Percentiles rank a stretch among this genome's conserved stretches.
phyloP scores from a whole-genome alignment of 2,888 invertebrate species.

The Geotrupes spiniger region DNA sequence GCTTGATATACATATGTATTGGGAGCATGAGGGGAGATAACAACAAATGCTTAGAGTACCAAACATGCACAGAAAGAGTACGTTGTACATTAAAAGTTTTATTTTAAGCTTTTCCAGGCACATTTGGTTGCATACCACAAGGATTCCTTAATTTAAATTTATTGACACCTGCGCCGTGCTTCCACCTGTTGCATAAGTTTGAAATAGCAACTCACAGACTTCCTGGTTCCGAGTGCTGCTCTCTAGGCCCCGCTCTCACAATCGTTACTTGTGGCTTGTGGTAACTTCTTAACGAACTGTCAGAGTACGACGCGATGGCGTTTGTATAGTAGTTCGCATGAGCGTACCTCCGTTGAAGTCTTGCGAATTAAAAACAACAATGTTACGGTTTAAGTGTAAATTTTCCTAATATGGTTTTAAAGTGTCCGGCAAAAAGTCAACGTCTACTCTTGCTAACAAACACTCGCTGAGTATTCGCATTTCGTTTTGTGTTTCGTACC shows the following conservation, averaged over 20 bases:
- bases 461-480: constrained; percentile 21
- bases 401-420: background rate
- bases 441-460: constrained; percentile 9
- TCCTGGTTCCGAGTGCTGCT: constrained; percentile 11
- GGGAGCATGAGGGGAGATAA: no score
- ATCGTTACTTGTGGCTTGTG: constrained; percentile 9
- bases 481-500: constrained; percentile 22
- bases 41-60: no score
- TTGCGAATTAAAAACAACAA: background rate
- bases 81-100: no score
- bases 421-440: background rate
- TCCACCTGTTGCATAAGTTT: constrained; percentile 21
- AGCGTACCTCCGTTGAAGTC: no score
- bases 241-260: constrained; percentile 2
- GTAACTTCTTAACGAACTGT: background rate
- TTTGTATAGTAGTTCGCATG: no score
- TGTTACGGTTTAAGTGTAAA: background rate
- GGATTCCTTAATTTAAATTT: background rate
- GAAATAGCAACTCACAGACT: constrained; percentile 12
- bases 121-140: constrained; percentile 10
- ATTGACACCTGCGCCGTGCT: constrained; percentile 15
- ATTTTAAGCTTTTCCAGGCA: no score
- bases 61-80: no score
- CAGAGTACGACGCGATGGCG: constrained; percentile 14
- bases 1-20: no score